A percentile compares a stretch with the other conserved stretches of the same genome.
Conservation (phyloP, 2,797 vertebrate genomes). For the Sebastolobus altivelis region DNA sequence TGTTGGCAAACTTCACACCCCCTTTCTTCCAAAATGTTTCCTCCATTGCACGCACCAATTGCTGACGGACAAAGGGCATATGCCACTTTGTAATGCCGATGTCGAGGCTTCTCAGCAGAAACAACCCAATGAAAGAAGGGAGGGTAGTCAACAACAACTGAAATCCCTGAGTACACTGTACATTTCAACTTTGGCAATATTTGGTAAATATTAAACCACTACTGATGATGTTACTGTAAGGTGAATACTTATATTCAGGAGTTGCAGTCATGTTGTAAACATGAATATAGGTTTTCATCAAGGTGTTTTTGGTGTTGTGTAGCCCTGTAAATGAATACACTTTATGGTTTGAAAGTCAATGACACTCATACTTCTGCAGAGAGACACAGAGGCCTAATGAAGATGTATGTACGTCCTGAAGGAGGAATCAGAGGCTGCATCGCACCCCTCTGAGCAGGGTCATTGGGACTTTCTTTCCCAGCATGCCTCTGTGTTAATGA, state of each 20-base stretch:
- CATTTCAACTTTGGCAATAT: background rate
- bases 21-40: conserved; percentile 80
- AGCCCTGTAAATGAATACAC: conserved; percentile 25
- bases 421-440: conserved; percentile 54
- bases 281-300: background rate
- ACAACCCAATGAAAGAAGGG: conserved; percentile 40
- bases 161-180: conserved; percentile 15
- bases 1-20: conserved; percentile 80
- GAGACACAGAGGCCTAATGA: conserved; percentile 61
- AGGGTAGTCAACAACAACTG: conserved; percentile 33
- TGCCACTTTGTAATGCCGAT: conserved; percentile 77
- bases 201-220: background rate
- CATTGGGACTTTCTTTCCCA: conserved; percentile 57
- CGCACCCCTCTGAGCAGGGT: conserved; percentile 54
- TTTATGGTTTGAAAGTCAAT: conserved; percentile 40
- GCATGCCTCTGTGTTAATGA: conserved; percentile 68
- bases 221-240: background rate
- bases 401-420: conserved; percentile 63
- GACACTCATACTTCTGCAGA: conserved; percentile 32
- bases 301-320: background rate
- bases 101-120: conserved; percentile 63
- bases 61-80: conserved; percentile 77
- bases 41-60: conserved; percentile 76
- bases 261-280: background rate
- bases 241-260: background rate